These are phyloP conservation scores for Halcyon badia DNA, from an alignment of 2,797 vertebrate genomes.

Conservation along the genomic window DNA sequence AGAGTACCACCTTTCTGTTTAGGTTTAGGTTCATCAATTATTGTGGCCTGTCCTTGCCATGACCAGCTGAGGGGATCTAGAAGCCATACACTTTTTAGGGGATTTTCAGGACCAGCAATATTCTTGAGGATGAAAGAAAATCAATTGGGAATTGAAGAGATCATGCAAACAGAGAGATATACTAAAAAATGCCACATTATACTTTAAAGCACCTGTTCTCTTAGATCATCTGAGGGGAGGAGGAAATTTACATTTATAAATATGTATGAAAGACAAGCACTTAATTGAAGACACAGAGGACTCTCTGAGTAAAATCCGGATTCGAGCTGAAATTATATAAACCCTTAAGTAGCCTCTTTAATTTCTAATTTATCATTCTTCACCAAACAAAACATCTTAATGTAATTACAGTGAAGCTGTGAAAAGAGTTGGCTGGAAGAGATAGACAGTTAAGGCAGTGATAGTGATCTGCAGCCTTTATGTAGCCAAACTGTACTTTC, in stretches of 20 bases:
- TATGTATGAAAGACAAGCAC: not conserved
- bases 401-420: not conserved
- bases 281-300: not conserved
- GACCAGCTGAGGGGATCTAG: not conserved
- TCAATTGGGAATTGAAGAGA: not conserved
- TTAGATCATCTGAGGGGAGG: not conserved
- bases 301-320: not conserved
- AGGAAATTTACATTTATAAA: not conserved
- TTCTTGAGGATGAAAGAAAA: not conserved
- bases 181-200: not conserved
- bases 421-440: not conserved
- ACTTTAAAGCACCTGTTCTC: not conserved
- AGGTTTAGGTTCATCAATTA: not conserved
- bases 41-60: not conserved
- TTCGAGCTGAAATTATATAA: not conserved
- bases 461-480: not conserved
- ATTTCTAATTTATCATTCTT: not conserved
- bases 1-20: not conserved
- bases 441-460: not conserved
- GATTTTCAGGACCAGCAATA: not conserved
- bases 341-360: not conserved
- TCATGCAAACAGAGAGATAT: not conserved
- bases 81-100: accelerated
- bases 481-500: not conserved
- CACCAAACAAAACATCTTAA: not conserved